These are phyloP conservation scores for Pithecia hirsuta DNA, from an alignment of 2,797 vertebrate species.

Conservation along the genomic window DNA sequence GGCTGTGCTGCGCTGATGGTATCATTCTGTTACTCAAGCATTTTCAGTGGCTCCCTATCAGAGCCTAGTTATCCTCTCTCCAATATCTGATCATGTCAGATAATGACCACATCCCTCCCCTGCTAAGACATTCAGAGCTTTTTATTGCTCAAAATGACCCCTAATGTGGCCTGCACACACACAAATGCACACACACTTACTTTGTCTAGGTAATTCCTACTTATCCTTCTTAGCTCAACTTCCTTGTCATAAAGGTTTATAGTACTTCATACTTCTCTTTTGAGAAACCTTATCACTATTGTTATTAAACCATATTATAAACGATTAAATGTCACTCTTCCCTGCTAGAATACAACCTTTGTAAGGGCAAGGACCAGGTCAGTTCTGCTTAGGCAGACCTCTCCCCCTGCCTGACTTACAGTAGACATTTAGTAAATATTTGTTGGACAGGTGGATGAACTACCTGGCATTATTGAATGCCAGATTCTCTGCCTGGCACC, in stretches of 20 bases:
- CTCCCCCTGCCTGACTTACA: neutral
- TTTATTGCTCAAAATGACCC: neutral
- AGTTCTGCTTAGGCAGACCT: neutral
- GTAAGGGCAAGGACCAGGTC: neutral
- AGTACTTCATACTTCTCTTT: neutral
- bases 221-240: neutral
- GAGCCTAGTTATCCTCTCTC: neutral
- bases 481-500: neutral
- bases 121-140: neutral
- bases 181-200: neutral
- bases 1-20: neutral
- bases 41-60: neutral
- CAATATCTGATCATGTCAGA: neutral
- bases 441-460: neutral
- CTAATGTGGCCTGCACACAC: neutral
- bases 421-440: constrained; percentile 11
- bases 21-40: neutral
- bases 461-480: neutral
- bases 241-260: neutral
- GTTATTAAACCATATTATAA: neutral
- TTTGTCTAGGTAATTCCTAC: neutral
- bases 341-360: neutral
- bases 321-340: neutral
- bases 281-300: neutral
- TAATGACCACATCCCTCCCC: neutral